Evolutionary conservation across 2,113 vertebrate species (phyloP), one percentile per base, ranked within the genome.

Genomic region (Labrus mixtus): DNA sequence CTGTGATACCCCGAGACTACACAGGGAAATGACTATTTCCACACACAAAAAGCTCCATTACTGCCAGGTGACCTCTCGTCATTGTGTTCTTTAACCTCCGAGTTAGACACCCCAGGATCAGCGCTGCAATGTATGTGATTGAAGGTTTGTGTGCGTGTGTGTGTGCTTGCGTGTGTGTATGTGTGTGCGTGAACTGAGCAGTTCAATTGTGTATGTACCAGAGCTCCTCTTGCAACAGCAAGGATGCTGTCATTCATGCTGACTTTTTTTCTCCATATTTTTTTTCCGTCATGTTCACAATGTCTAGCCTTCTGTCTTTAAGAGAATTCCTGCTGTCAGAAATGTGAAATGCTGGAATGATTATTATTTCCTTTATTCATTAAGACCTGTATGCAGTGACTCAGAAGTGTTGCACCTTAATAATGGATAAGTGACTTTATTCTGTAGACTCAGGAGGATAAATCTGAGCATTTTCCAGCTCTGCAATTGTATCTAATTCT

Each of bases 41-140:
- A 82, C 77, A 68, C 86, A 93, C 92, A 93, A 93, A 94, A 90
- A 87, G 90, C 88, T 93, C 91, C 90, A 93, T 94, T 94, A 93
- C 89, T 81, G 86, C 81, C 75, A 75, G 88, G 66, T 90, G 92
- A 94, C 93, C 92, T 83, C 79, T 56, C 53, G 12, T 85, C 88
- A 91, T 92, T 93, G 84, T 93, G 81, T 90, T 75, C 79, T 66
- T 82, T 89, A 84, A 92, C 90, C 92, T 72, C 48, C 4, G 67
- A 85, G 79, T 85, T 81, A 84, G 83, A 84, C 83, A 84, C 71
- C 72, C 76, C 77, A 67, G 75, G 68, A 84, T 83, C 37, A 48
- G 50, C 13, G 63, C 66, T 48, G 54, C 62, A 43, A 10, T 54
- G 71, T 78, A 41, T 75, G 82, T 66, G 73, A 80, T 46, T 45